Conservation (phyloP, 2,797 vertebrate species). For the Amblyraja radiata region DNA sequence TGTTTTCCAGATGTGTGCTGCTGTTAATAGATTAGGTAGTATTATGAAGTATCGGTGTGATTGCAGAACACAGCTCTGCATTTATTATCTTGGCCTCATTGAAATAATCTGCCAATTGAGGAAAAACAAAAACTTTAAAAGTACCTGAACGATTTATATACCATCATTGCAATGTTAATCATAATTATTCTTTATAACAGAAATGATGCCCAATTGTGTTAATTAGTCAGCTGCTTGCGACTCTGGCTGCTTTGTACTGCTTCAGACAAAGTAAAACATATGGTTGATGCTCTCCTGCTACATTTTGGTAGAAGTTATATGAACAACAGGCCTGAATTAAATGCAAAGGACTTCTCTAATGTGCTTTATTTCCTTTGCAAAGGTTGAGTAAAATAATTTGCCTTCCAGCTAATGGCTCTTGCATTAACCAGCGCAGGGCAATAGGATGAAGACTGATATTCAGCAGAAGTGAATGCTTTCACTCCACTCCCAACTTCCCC, state of each 20-base stretch:
- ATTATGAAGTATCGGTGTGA: not conserved
- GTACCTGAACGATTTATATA: not conserved
- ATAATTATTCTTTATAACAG: constrained; percentile 27
- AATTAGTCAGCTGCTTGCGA: constrained; percentile 1
- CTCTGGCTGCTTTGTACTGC: not conserved
- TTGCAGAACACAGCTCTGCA: not conserved
- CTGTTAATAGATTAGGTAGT: not conserved
- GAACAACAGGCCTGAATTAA: not conserved
- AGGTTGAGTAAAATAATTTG: not conserved
- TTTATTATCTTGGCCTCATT: constrained; percentile 6
- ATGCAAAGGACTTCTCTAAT: not conserved
- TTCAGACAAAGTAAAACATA: not conserved
- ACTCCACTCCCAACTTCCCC: too few relatives aligned
- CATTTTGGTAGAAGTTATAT: not conserved
- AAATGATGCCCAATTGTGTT: constrained; percentile 9
- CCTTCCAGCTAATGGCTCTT: not conserved
- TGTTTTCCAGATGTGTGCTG: constrained; percentile 34
- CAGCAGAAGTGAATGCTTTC: not conserved
- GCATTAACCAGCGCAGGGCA: not conserved
- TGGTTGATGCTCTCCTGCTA: not conserved
- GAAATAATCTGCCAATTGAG: constrained; percentile 16
- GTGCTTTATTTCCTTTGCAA: not conserved
- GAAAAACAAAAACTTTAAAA: constrained; percentile 1
- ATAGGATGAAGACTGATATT: not conserved
- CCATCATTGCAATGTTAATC: constrained; percentile 13